Base-by-base conservation (phyloP, 2,888 invertebrate species). In the Hyles lineata region DNA sequence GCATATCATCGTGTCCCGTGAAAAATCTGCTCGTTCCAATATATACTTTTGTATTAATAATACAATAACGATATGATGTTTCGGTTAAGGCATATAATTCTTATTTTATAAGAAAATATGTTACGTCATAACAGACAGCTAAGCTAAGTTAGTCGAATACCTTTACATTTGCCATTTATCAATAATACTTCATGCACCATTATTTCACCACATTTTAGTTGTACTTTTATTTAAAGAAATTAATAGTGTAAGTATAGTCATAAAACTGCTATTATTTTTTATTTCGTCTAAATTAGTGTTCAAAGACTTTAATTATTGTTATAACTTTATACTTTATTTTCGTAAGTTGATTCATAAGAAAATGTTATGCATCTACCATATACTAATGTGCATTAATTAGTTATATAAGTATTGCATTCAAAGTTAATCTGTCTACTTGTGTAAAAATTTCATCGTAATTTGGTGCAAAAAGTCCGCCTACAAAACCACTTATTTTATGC, bases 61-160 rank as follows among this genome's bases (percentile, higher is more conserved):
- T 91, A 92, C 92, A 92, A 92, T 92, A 93, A 94, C 92, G 94
- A 93, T 94, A 94, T 93, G 94, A 92, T 82, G 84, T 90, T 91
- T 88, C 88, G 86, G 87, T 87, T 93, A 94, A 94, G 94, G 94
- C 94, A 93, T 93, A 86, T 82, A 76, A 84, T 91, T 94, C 93
- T 93, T 93, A 94, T 94, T 92, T 87, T 21, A 94, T 94, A 94
- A 93, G 94, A 94, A 83, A 89, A 85, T 82, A 81, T 50, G 67
- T 82, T 75, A 81, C 78, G 76, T 82, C 80, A 85, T 79, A 78
- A 76, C 86, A 84, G 83, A 76, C 86, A 84, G 83, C 88, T 90
- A 89, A 83, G 82, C 86, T 89, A 89, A n/a, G 67, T 72, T 23
- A 61, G 25, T 72, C 59, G 25, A 62, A 32, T 23, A 70, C 35